Evolutionary conservation across 1,140 invertebrate genomes (phyloP).

Genomic region (Musca vetustissima): DNA sequence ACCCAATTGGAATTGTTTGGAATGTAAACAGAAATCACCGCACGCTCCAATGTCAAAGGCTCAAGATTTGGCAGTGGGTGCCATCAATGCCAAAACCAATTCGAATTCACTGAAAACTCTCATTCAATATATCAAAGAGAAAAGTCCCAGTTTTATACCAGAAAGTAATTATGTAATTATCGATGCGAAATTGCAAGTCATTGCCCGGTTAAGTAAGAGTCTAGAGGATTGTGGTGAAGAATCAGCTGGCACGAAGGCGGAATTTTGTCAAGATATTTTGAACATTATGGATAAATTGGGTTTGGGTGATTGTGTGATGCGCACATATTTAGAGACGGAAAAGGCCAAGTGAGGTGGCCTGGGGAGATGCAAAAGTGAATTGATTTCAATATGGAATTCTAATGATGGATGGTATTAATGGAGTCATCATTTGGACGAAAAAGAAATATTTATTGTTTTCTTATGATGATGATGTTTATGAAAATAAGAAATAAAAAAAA

Average conservation of each 20-base stretch:
- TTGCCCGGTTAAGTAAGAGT: constrained; percentile 35
- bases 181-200: constrained; percentile 49
- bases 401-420: not conserved
- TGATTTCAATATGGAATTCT: too few relatives aligned
- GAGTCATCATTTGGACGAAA: too few relatives aligned
- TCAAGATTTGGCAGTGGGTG: constrained; percentile 49
- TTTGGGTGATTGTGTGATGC: constrained; percentile 52
- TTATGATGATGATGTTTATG: too few relatives aligned
- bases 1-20: constrained; percentile 51
- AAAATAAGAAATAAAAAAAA: too few relatives aligned
- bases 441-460: too few relatives aligned
- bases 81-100: constrained; percentile 50
- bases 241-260: constrained; percentile 37
- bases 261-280: constrained; percentile 54
- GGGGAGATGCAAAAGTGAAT: too few relatives aligned
- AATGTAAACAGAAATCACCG: constrained; percentile 50
- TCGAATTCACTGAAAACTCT: constrained; percentile 46
- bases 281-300: constrained; percentile 53
- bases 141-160: constrained; percentile 47
- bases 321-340: constrained; percentile 40
- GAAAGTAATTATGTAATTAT: constrained; percentile 47
- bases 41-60: constrained; percentile 51
- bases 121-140: constrained; percentile 49
- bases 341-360: constrained; percentile 22
- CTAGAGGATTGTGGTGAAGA: constrained; percentile 48